These are phyloP conservation scores for Trochalopteron elliotii DNA, from an alignment of 2,113 vertebrate genomes.

Conservation along the genomic window DNA sequence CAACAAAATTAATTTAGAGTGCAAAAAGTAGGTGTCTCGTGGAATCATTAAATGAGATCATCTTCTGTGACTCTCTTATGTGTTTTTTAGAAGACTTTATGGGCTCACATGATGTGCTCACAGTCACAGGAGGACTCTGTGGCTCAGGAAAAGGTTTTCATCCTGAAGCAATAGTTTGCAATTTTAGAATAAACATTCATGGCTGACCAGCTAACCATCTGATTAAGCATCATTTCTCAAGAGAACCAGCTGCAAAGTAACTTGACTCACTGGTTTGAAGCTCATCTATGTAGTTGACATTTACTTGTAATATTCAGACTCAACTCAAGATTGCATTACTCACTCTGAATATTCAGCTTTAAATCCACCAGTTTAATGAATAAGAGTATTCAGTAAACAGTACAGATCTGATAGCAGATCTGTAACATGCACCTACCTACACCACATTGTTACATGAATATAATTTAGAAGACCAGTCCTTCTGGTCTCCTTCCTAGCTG, in stretches of 20 bases:
- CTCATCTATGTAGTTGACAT: neutral
- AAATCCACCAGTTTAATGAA: neutral
- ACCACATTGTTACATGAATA: neutral
- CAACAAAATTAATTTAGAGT: neutral
- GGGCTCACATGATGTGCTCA: neutral
- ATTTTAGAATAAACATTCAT: neutral
- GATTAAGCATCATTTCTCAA: neutral
- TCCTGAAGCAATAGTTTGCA: neutral
- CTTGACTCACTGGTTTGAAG: neutral
- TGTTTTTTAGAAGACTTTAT: neutral
- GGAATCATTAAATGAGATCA: neutral
- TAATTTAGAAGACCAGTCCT: neutral
- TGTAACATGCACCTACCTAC: neutral
- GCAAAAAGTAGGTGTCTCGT: neutral
- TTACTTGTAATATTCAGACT: neutral
- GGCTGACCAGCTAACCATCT: neutral
- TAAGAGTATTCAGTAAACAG: neutral
- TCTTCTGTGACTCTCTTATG: neutral
- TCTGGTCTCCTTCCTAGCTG: neutral
- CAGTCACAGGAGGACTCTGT: neutral
- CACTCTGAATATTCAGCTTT: neutral
- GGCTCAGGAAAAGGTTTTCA: neutral
- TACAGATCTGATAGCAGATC: neutral
- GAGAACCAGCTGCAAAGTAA: constrained; percentile 9
- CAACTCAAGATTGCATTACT: neutral